These are phyloP conservation scores for Leptonema lineaticorne DNA, from an alignment of 1,140 invertebrate genomes.

Conservation along the genomic window DNA sequence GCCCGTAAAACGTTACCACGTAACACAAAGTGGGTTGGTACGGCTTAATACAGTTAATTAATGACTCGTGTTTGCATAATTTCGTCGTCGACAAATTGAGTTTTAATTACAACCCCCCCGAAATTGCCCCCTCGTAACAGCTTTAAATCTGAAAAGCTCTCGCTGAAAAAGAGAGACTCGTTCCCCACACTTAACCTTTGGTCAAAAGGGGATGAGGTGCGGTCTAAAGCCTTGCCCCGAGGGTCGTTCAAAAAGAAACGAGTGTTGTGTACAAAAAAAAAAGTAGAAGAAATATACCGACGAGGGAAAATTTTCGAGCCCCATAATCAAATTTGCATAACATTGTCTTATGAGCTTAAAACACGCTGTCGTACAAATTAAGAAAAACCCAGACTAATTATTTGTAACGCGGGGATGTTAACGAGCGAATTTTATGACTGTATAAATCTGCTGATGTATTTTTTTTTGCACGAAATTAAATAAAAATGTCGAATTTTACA, in stretches of 20 bases:
- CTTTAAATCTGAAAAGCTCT: slow-evolving; percentile 23
- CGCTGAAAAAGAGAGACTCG: neutral
- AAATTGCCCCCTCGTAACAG: neutral
- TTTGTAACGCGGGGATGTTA: slow-evolving; percentile 11
- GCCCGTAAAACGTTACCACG: too few species aligned
- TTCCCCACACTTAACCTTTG: slow-evolving; percentile 20
- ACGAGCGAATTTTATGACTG: neutral
- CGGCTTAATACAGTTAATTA: too few species aligned
- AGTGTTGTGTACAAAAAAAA: neutral
- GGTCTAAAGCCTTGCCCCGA: neutral
- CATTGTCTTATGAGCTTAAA: slow-evolving; percentile 40
- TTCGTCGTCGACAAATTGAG: slow-evolving; percentile 3
- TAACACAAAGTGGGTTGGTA: too few species aligned
- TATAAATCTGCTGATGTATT: too few species aligned
- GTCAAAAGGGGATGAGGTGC: slow-evolving; percentile 21
- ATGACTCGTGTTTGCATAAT: too few species aligned
- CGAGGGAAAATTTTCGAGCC: neutral
- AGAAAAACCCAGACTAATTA: slow-evolving; percentile 24
- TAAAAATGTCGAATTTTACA: too few species aligned
- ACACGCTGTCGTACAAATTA: slow-evolving; percentile 35
- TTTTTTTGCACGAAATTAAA: too few species aligned
- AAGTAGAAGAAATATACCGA: neutral
- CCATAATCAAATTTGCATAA: slow-evolving; percentile 40
- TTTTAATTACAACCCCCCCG: neutral
- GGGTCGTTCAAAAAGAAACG: neutral